Base-by-base conservation (phyloP, 2,888 invertebrate genomes). In the Phortica okadai region DNA sequence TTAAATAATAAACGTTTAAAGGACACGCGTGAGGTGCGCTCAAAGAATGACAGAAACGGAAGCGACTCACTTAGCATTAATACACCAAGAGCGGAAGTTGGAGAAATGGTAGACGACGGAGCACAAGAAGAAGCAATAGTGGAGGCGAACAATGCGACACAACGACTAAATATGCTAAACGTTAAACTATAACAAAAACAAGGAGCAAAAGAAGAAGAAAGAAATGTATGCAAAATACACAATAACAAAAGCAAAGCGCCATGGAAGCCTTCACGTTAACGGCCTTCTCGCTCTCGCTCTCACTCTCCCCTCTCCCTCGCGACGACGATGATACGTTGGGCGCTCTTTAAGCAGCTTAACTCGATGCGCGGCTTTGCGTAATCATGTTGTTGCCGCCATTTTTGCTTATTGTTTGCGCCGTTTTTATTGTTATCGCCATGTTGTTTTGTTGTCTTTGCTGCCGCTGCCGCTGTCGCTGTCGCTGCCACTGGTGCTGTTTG, bases 301-400 rank as follows among this genome's bases (percentile, higher is more conserved):
- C 45, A 45, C 10, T 45, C n/a, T 45, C 7, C 45, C 21, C 21
- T 0, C 21, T 21, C 21, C 21, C 21, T 21, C 21, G 21, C 21
- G 21, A 33, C 33, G 33, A 33, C 33, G 33, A 33, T 33, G 33
- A 33, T 33, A 33, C 33, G 33, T 5, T 33, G 33, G 33, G 33
- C 33, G 33, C 50, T 45, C 14, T 84, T 84, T 85, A 85, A 85
- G 84, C 85, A 87, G 86, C 83, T 83, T 87, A 84, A 84, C 84
- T 85, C 86, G 84, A 80, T 84, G 70, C 16, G 74, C 75, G 72
- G 77, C 56, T 76, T 56, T 66, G 70, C 78, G 42, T 21, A 45
- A 21, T 50, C 41, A 21, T 69, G 50, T 45, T 16, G 21, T 69
- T 85, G 87, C 81, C 78, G 83, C 86, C 87, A 87, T 85, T 85